Conservation (phyloP, 2,888 invertebrate genomes). For the Epinotia brunnichana region DNA sequence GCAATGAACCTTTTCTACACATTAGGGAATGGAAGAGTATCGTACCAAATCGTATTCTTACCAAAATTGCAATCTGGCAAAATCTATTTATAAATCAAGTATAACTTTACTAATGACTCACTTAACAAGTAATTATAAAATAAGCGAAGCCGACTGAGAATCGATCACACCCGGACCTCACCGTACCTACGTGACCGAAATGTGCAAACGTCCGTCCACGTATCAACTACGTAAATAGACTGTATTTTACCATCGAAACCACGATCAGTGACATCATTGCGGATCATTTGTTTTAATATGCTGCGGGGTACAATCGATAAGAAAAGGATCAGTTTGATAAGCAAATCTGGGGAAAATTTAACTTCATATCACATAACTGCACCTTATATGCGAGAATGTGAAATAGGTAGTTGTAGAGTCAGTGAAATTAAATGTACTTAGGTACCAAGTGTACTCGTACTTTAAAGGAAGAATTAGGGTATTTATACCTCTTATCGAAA, state of each 20-base stretch:
- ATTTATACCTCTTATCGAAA: no score
- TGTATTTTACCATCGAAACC: conserved; percentile 30
- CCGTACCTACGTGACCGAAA: conserved; percentile 40
- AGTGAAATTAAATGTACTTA: no score
- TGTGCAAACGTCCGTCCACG: conserved; percentile 30
- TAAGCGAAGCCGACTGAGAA: conserved; percentile 13
- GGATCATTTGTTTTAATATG: conserved; percentile 41
- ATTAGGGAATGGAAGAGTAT: no score
- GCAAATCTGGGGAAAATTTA: neutral
- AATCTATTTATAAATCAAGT: neutral
- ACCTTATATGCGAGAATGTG: no score
- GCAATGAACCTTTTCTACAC: no score
- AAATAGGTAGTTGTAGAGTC: no score
- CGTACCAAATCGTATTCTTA: no score
- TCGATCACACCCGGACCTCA: conserved; percentile 43
- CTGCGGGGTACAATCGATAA: conserved; percentile 37
- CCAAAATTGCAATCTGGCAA: neutral
- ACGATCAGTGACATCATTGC: conserved; percentile 43
- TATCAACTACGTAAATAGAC: conserved; percentile 39
- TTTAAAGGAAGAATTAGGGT: no score
- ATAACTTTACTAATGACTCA: conserved; percentile 25
- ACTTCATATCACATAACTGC: no score
- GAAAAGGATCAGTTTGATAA: conserved; percentile 17
- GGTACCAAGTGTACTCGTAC: no score
- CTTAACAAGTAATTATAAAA: conserved; percentile 11